Evolutionary conservation across 2,888 invertebrate genomes (phyloP), one percentile per base, ranked within the genome.

Genomic region (Elgonia sp.): DNA sequence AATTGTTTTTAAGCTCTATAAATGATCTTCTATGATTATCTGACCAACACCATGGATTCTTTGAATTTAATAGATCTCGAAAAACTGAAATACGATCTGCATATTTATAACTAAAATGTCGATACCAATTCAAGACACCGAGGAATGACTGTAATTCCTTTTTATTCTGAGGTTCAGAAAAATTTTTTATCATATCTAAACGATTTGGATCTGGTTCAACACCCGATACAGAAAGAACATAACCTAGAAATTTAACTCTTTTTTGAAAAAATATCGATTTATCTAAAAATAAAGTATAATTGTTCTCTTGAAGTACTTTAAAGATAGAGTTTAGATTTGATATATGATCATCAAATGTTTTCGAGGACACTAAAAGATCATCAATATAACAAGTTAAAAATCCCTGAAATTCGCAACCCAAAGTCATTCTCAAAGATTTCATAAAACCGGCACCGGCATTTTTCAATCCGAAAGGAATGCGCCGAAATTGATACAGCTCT

Each of bases 291-390:
- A 89, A 70, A 0, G 89, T 87, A 63, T 84, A 90, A 16, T 53
- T 53, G 7, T 53, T 7, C 21, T 91, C 92, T 40, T 63, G 70
- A 0, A 92, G 92, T 14, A 55, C 46, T 21, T 90, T 85, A 79
- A 92, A 39, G 80, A 88, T n/a, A 12, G 0, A n/a, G 7, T n/a
- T 0, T 9, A 57, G 1, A 57, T 57, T 10, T 1, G 9, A 8
- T 3, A 91, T 14, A 77, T 92, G 92, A n/a, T 91, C 83, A 8
- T 92, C 87, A 53, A 92, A 93, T 37, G 10, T 14, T 14, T 10
- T n/a, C n/a, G 53, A 69, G 0, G 57, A 12, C 29, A 79, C 21
- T 0, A 90, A 20, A 0, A 88, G 21, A 65, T 89, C 87, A 37
- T 88, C 89, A 0, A 87, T 53, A 39, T 88, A 90, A 62, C n/a